Evolutionary conservation across 2,797 vertebrate genomes (phyloP).

Genomic region (Schizothorax lantsangensis): DNA sequence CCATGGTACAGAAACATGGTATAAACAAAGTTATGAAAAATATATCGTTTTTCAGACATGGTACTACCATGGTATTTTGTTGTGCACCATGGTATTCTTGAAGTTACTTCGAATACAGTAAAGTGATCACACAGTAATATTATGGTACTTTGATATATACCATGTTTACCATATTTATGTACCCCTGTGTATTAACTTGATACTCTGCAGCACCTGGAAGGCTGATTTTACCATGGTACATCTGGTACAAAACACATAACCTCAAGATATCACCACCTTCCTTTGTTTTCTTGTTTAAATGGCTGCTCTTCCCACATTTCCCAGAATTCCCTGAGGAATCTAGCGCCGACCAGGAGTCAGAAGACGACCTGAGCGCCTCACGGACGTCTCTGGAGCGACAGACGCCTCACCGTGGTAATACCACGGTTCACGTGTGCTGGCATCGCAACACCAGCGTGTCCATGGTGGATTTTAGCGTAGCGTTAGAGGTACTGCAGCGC

Average conservation of each 20-base stretch:
- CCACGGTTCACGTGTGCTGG: constrained; percentile 99
- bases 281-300: neutral
- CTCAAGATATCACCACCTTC: neutral
- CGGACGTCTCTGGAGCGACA: constrained; percentile 90
- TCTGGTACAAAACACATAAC: neutral
- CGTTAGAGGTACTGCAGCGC: constrained; percentile 92
- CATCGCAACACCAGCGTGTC: constrained; percentile 99
- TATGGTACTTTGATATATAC: neutral
- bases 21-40: neutral
- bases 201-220: neutral
- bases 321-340: constrained; percentile 90
- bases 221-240: neutral
- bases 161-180: neutral
- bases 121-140: neutral
- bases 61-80: neutral
- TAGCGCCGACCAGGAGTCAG: constrained; percentile 88
- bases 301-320: constrained; percentile 71
- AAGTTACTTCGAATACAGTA: neutral
- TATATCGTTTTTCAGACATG: neutral
- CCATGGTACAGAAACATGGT: neutral
- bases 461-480: constrained; percentile 98
- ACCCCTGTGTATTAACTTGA: neutral
- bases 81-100: neutral
- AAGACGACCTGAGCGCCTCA: constrained; percentile 90
- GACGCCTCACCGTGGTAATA: constrained; percentile 94